Percentiles rank a stretch among this genome's conserved stretches.
Conservation (phyloP, 2,113 vertebrate genomes). For the Arothron firmamentum region DNA sequence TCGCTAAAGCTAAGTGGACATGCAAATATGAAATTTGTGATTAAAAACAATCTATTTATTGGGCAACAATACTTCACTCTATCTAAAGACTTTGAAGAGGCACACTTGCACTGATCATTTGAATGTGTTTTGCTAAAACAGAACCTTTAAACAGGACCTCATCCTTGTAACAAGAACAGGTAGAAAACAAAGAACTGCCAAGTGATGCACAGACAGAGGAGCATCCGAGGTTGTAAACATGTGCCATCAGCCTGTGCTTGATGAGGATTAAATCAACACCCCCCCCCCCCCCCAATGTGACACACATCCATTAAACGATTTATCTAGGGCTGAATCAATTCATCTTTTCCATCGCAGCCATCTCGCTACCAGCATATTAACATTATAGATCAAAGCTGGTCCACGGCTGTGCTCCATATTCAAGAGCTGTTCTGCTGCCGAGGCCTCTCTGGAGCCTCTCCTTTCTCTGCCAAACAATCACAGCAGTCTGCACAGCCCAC, state of each 20-base stretch:
- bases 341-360: conserved; percentile 16
- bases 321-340: not conserved
- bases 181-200: conserved; percentile 4
- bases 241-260: conserved; percentile 10
- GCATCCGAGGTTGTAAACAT: not conserved
- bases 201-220: not conserved
- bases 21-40: too few relatives aligned
- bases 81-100: too few relatives aligned
- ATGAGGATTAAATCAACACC: conserved; percentile 9
- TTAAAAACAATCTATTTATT: too few relatives aligned
- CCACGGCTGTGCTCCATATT: conserved; percentile 7
- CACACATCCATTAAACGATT: conserved; percentile 4
- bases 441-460: conserved; percentile 25
- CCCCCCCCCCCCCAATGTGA: not conserved
- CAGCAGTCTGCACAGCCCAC: conserved; percentile 2
- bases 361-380: conserved; percentile 20
- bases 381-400: conserved; percentile 22
- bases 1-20: too few relatives aligned
- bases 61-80: too few relatives aligned
- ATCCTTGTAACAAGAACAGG: conserved; percentile 6
- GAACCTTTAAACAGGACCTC: not conserved
- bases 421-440: conserved; percentile 10
- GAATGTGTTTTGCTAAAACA: not conserved
- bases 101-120: too few relatives aligned
- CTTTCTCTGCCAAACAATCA: conserved; percentile 26